Base-by-base conservation (phyloP, 2,888 invertebrate species). In the Andrena praecox region DNA sequence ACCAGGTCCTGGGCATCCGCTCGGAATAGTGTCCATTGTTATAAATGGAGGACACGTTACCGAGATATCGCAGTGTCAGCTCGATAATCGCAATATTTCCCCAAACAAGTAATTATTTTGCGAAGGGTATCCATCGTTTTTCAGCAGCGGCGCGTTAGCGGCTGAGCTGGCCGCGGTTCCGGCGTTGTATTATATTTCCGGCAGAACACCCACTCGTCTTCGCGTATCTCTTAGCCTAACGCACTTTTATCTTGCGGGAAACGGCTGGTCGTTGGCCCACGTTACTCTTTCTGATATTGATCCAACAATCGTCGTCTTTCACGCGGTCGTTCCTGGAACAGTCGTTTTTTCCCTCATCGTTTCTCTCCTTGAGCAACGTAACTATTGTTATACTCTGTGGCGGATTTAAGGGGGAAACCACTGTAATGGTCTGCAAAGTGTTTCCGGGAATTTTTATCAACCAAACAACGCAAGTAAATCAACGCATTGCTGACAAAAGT, bases 181-280 rank as follows among this genome's bases (percentile, higher is more conserved):
- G 84, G 78, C 66, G 67, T 56, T 62, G 64, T 54, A 27, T 29
- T 59, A 29, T 59, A 67, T 75, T 87, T 89, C 85, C 85, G 85
- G 85, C 69, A 78, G 80, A 70, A 80, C 90, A 79, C 90, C 89
- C 88, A 90, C 90, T 69, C 88, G 77, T 86, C 80, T 82, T 86
- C 33, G 82, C 81, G 82, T 91, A 91, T 90, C 91, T 85, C 69
- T 80, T 86, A 76, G 81, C 82, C 87, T 86, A 89, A 88, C 85
- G 84, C 77, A 84, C 82, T 86, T 86, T 90, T 91, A 91, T 90
- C 91, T 88, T 76, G 66, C 86, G 89, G 91, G 91, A 91, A 91
- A 79, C 86, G 85, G 82, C 89, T 92, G 92, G 92, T 92, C 92
- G 87, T 91, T 92, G 91, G 91, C 91, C 92, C 88, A 90, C 63